A percentile compares a stretch with the other conserved stretches of the same genome.
These are phyloP conservation scores for Thamnophis sirtalis DNA, from an alignment of 2,113 vertebrate genomes.

Conservation along the genomic window DNA sequence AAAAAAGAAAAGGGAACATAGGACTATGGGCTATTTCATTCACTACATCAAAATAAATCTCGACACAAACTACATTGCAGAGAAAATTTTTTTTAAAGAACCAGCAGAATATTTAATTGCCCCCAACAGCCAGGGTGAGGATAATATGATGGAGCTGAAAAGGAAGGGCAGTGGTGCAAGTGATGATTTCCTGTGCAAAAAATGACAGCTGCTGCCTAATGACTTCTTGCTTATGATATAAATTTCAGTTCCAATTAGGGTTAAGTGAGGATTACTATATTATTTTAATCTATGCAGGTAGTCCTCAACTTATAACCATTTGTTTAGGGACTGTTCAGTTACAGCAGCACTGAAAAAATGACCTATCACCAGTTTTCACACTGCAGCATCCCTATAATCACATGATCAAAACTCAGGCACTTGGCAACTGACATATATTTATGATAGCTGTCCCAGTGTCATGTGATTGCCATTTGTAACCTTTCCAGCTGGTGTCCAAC, in stretches of 20 bases:
- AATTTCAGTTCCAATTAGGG: neutral
- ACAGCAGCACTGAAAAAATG: neutral
- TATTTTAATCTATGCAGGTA: neutral
- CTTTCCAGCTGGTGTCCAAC: neutral
- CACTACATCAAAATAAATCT: neutral
- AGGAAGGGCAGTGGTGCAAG: neutral
- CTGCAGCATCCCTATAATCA: neutral
- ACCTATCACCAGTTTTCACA: neutral
- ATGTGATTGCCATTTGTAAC: neutral
- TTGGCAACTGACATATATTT: neutral
- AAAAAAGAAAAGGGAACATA: constrained; percentile 12
- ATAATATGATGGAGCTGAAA: neutral
- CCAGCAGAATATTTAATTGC: neutral
- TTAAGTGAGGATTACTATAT: neutral
- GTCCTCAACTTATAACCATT: neutral
- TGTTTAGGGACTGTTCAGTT: neutral
- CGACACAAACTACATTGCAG: neutral
- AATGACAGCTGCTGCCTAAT: neutral
- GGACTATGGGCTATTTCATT: neutral
- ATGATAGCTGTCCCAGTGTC: neutral
- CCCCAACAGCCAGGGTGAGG: neutral
- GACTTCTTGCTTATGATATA: neutral
- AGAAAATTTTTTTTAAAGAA: neutral
- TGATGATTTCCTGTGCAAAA: neutral
- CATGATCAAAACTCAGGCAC: neutral